Base-by-base conservation (phyloP, 2,888 invertebrate genomes). In the Eupeodes latifasciatus region DNA sequence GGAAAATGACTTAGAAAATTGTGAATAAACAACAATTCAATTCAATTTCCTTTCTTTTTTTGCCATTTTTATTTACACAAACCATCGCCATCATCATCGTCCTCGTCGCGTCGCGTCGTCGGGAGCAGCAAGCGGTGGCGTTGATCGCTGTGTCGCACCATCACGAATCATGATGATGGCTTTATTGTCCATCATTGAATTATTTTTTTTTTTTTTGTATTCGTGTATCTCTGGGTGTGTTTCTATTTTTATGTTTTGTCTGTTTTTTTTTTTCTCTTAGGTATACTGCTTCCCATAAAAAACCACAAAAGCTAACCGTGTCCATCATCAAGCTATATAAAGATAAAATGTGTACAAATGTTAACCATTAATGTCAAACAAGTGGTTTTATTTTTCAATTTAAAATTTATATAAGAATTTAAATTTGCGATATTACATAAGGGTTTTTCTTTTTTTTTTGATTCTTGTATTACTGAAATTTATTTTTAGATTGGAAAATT, bases 1-100 rank as follows among this genome's bases (percentile, higher is more conserved):
- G 19, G 19, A 64, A 44, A 64, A 64, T 64, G 19, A 64, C 47
- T 64, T 47, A 44, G 47, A 47, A 64, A 64, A 64, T 64, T 64
- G 64, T 64, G 16, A 64, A 47, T 64, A 64, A 64, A 64, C 64
- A 64, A 64, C 64, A 64, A 64, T 19, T 64, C 64, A 47, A 64
- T 64, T 47, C 47, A 64, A 64, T 64, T 64, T 64, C 47, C 64
- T 64, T 64, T 12, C 44, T 19, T 47, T 64, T 27, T 55, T 55
- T 16, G 9, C 12, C 34, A 59, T 64, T 64, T 27, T 64, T 64
- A 44, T 64, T 64, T 64, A 64, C 64, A 64, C 64, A 64, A 64
- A 27, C 64, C 59, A 6, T 36, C 5, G 34, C 47, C 40, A 9
- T 9, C 40, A 12, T 47, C 11, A 27, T 27, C 55, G 27, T 57